Evolutionary conservation across 2,113 vertebrate species (phyloP).

Genomic region (Callipepla squamata): DNA sequence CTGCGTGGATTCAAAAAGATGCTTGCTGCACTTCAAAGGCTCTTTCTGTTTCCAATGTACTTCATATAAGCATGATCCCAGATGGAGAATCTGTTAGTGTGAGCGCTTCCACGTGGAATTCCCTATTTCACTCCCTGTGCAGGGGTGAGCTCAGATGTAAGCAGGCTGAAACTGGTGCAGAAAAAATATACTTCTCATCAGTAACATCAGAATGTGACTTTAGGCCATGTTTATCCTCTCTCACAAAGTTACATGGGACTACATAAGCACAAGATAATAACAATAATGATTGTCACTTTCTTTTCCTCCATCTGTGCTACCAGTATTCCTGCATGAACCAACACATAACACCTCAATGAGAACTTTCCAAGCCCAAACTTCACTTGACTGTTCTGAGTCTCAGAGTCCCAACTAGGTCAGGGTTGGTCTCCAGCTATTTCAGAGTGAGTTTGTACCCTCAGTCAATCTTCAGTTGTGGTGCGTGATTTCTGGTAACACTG

Average conservation of each 20-base stretch:
- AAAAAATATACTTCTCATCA: not conserved
- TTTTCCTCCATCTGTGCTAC: not conserved
- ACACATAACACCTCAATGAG: accelerated
- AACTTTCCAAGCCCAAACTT: not conserved
- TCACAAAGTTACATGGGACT: not conserved
- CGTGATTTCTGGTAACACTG: not conserved
- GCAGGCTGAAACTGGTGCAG: not conserved
- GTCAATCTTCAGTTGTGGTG: not conserved
- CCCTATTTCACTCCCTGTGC: not conserved
- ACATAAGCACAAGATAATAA: not conserved
- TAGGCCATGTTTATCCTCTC: not conserved
- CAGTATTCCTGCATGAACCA: not conserved
- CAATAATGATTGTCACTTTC: not conserved
- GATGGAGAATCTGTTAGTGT: not conserved
- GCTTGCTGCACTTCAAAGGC: not conserved
- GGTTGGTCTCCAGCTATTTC: not conserved
- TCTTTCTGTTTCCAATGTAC: not conserved
- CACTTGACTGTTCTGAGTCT: not conserved
- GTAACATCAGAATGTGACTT: not conserved
- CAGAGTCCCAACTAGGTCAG: slow-evolving; percentile 1
- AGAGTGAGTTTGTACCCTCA: not conserved
- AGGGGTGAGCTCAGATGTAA: not conserved
- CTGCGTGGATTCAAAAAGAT: not conserved
- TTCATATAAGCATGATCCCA: not conserved
- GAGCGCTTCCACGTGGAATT: not conserved